Base-by-base conservation (phyloP, 2,797 vertebrate species). In the Lacerta viridis region DNA sequence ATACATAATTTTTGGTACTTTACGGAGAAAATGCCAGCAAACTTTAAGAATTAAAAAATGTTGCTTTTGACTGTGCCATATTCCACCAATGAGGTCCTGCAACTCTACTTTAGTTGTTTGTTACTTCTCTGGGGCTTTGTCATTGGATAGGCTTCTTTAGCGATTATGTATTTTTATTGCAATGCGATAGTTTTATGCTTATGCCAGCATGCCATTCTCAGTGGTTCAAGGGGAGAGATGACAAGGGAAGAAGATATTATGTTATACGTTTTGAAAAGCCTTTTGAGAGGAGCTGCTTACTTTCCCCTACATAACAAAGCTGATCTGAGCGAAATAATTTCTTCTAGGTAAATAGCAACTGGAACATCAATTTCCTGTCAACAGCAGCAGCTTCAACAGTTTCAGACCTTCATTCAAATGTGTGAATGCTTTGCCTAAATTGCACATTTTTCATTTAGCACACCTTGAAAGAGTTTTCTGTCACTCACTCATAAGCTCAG, bases 311-410 rank as follows among this genome's bases (percentile, higher is more conserved):
- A 94, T 92, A 92, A 93, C 92, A 92, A 95, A 93, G 91, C 77
- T 69, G 89, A 93, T 94, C 41, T 59, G 88, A 64, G 66, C 93
- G 92, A 96, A 95, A 90, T 96, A 95, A 94, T 97, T 96, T 97
- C 94, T 95, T 83, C 92, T 93, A 92, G 91, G 94, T 95, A 96
- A 96, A 96, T 93, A 96, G 95, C 95, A 95, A 95, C n/a, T 4
- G 17, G 79, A 71, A 95, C 93, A 95, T 96, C 96, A 95, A 95
- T 96, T 97, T 97, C 94, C 93, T 95, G 95, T 93, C 94, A 93
- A 88, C 64, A 36, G 86, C 59, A 69, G 91, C 91, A 93, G 90
- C 93, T 94, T 92, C 85, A 77, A 94, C 92, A 93, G 92, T 95
- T 96, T 90, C 94, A 83, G 46, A 91, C 91, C 94, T 95, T 93